Conservation (phyloP, 2,888 invertebrate genomes). For the Zootermopsis nevadensis region DNA sequence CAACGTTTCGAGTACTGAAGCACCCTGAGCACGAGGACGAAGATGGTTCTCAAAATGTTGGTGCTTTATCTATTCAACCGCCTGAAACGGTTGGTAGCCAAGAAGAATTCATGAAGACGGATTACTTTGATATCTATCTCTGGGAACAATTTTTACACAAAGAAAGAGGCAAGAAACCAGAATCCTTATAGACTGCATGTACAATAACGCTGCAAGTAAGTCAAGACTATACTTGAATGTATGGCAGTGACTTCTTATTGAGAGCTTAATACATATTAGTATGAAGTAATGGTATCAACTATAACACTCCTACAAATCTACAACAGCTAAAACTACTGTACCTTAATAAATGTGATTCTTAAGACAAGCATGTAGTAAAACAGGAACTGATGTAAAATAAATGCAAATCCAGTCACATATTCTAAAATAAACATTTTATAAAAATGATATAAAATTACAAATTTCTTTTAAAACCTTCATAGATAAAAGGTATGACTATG, state of each 20-base stretch:
- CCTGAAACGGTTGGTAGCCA: no score
- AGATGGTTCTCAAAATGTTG: no score
- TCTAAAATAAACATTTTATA: conserved; percentile 41
- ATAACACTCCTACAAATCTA: not conserved
- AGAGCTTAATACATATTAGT: not conserved
- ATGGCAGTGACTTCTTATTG: conserved; percentile 22
- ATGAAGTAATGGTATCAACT: not conserved
- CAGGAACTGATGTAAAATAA: conserved; percentile 30
- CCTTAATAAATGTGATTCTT: conserved; percentile 14
- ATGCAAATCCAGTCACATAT: conserved; percentile 22
- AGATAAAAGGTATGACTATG: not conserved
- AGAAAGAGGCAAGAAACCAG: not conserved
- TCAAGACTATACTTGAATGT: conserved; percentile 3
- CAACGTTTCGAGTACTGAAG: no score
- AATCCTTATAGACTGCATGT: not conserved
- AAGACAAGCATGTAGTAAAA: not conserved
- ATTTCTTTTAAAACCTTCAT: conserved; percentile 24
- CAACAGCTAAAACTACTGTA: not conserved
- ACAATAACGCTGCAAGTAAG: not conserved
- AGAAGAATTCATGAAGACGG: no score
- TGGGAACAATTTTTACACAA: not conserved
- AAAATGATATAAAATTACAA: conserved; percentile 42
- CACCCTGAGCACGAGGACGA: no score
- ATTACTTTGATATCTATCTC: not conserved
- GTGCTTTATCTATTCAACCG: no score